A percentile compares a stretch with the other conserved stretches of the same genome.
These are phyloP conservation scores for Drosophila equinoxialis DNA, from an alignment of 1,140 invertebrate species.

Conservation along the genomic window DNA sequence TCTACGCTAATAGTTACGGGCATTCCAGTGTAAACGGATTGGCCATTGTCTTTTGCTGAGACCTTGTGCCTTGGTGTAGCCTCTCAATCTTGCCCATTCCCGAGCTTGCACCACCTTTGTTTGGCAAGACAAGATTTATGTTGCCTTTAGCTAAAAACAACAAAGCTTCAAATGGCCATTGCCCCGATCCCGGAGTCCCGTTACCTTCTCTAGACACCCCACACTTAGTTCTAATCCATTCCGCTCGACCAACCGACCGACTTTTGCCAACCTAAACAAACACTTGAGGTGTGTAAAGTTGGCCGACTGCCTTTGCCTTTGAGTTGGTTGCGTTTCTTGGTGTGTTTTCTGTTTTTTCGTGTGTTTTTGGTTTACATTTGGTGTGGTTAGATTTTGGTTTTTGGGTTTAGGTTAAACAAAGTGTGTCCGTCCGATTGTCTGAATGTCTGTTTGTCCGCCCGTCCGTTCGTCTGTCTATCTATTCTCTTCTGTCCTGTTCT, in stretches of 20 bases:
- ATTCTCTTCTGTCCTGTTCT: constrained; percentile 29
- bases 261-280: constrained; percentile 77
- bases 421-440: constrained; percentile 7
- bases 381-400: constrained; percentile 56
- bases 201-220: neutral
- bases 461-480: constrained; percentile 32
- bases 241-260: constrained; percentile 30
- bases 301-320: constrained; percentile 63
- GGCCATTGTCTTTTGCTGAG: constrained; percentile 44
- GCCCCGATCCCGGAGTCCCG: neutral
- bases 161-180: constrained; percentile 58
- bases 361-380: constrained; percentile 46
- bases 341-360: constrained; percentile 39
- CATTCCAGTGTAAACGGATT: constrained; percentile 18
- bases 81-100: constrained; percentile 14
- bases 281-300: constrained; percentile 81
- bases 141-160: constrained; percentile 59
- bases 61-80: neutral
- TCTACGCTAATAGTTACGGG: constrained; percentile 72
- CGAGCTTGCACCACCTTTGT: constrained; percentile 26
- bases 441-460: neutral
- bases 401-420: constrained; percentile 45
- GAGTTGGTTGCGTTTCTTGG: constrained; percentile 44
- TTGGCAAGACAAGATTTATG: constrained; percentile 74
- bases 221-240: constrained; percentile 14